Evolutionary conservation across 2,888 invertebrate genomes (phyloP).

Genomic region (Aphodius sticticus): DNA sequence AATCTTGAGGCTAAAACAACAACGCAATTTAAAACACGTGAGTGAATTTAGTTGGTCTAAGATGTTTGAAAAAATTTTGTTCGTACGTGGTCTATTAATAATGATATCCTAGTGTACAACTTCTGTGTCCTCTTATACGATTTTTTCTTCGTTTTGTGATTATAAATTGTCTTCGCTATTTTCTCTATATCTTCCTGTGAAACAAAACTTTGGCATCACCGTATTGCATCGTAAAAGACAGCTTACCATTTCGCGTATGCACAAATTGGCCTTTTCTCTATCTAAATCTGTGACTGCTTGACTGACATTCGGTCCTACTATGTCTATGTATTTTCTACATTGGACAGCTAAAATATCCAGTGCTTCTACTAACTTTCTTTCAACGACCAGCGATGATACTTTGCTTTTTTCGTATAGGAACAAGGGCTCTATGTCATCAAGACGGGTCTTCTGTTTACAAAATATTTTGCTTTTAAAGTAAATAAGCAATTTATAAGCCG

Average conservation of each 20-base stretch:
- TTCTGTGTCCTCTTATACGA: conserved; percentile 50
- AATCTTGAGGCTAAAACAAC: conserved; percentile 61
- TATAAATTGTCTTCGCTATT: conserved; percentile 42
- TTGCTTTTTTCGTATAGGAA: conserved; percentile 49
- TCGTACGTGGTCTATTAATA: conserved; percentile 51
- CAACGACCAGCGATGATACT: conserved; percentile 45
- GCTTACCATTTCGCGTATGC: conserved; percentile 51
- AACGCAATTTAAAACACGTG: conserved; percentile 9
- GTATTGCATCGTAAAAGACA: background rate
- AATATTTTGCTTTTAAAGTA: background rate
- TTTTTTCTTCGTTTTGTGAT: conserved; percentile 47
- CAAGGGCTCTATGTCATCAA: conserved; percentile 56
- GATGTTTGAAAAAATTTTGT: background rate
- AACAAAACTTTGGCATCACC: background rate
- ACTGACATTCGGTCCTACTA: conserved; percentile 48
- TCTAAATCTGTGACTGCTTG: conserved; percentile 51
- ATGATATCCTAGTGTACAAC: conserved; percentile 46
- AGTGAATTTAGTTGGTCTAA: conserved; percentile 23
- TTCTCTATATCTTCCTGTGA: conserved; percentile 46
- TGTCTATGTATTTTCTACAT: conserved; percentile 58
- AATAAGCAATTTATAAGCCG: too few relatives aligned
- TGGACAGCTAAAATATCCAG: conserved; percentile 51
- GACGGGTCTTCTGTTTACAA: conserved; percentile 49
- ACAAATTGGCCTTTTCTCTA: conserved; percentile 47
- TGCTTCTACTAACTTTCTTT: conserved; percentile 53